Evolutionary conservation across 1,140 invertebrate genomes (phyloP), one percentile per base, ranked within the genome.

Genomic region (Charaxes varanes): DNA sequence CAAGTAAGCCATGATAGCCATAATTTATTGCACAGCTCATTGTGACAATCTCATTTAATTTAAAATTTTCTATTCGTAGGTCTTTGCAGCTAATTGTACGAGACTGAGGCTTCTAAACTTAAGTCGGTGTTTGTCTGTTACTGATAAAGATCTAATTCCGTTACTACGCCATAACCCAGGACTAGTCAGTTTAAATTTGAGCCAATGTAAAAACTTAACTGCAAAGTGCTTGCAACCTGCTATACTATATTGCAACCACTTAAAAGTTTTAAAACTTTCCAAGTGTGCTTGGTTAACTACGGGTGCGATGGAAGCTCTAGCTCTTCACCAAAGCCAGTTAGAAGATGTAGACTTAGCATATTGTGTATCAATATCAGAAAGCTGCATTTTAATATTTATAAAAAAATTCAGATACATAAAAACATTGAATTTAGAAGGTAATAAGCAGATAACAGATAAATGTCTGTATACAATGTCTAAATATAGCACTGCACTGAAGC

Each of bases 311-410:
- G 86, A 88, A 48, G 86, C 86, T 0, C 45, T 88, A 6, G 82
- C 87, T 2, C 54, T 88, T 19, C 87, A 86, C 38, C 84, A 86
- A 32, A 84, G 66, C 48, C 78, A 78, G 27, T 56, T 88, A 18
- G 84, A 86, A 38, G 86, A 88, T 53, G 85, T 88, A 7, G 87
- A 88, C 46, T 74, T 88, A 8, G 86, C 86, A 6, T 71, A 86
- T 44, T 87, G 85, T 38, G 45, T 69, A 0, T 68, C 71, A 30
- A 86, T 87, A 58, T 86, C 86, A 1, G 85, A 87, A 40, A 78
- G 79, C 17, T 86, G 85, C 35, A 77, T 88, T 27, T 64, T 87
- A 6, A 85, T 87, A 43, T 87, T 88, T 28, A 84, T 88, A 28
- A 83, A 87, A 18, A 87, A 87, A 22, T 86, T 87, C 16, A 77